These are phyloP conservation scores for Gopherus flavomarginatus DNA, from an alignment of 2,113 vertebrate genomes.

Conservation along the genomic window DNA sequence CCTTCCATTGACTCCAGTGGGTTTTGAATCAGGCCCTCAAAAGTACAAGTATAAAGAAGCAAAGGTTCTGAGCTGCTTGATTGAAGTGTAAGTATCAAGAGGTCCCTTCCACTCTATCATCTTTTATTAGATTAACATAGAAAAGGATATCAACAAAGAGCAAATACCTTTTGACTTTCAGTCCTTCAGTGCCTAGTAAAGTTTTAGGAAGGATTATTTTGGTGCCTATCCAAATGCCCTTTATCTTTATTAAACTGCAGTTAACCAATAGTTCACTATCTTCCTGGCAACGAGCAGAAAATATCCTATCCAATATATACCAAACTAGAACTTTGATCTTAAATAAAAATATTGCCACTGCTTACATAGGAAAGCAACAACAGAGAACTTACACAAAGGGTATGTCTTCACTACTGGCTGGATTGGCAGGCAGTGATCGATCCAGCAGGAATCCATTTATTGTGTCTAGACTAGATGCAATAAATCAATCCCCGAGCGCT, in stretches of 20 bases:
- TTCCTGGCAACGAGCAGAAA: not conserved
- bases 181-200: not conserved
- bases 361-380: not conserved
- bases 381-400: not conserved
- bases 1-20: not conserved
- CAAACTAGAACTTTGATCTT: conserved; percentile 8
- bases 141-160: not conserved
- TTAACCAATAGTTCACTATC: not conserved
- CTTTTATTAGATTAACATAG: not conserved
- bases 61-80: not conserved
- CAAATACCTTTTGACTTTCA: not conserved
- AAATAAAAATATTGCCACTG: not conserved
- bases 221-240: not conserved
- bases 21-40: not conserved
- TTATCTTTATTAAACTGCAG: not conserved
- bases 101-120: not conserved
- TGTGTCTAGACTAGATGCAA: too few relatives aligned
- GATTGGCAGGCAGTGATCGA: too few relatives aligned
- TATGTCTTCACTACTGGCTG: too few relatives aligned
- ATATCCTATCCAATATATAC: not conserved
- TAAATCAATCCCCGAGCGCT: too few relatives aligned
- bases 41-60: not conserved
- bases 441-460: too few relatives aligned
- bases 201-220: not conserved
- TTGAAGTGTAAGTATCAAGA: not conserved